These are phyloP conservation scores for Exephanes ischioxanthus DNA, from an alignment of 2,888 invertebrate species.

Conservation along the genomic window DNA sequence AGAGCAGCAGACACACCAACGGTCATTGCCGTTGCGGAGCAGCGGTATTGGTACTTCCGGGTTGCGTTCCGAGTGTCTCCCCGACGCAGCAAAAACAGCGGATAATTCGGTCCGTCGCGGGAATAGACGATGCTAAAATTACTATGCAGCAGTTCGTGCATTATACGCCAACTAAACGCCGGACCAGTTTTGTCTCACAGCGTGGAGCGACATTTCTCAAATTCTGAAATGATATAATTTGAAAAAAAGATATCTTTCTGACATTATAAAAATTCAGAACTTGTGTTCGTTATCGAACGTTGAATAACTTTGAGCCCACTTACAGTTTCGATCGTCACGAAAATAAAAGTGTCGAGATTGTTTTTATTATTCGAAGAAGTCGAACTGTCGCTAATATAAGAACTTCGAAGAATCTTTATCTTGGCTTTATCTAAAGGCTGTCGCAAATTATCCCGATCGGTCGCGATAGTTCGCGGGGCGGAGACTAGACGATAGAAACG, in stretches of 20 bases:
- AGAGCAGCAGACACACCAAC: slow-evolving; percentile 26
- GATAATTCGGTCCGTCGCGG: slow-evolving; percentile 39
- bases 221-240: background rate
- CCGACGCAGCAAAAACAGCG: slow-evolving; percentile 40
- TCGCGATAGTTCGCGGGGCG: slow-evolving; percentile 13
- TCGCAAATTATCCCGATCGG: slow-evolving; percentile 15
- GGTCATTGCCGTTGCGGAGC: slow-evolving; percentile 54
- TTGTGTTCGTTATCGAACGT: background rate
- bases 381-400: slow-evolving; percentile 1
- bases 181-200: slow-evolving; percentile 4
- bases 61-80: slow-evolving; percentile 1
- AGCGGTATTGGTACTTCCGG: slow-evolving; percentile 50
- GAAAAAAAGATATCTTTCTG: background rate
- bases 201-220: slow-evolving; percentile 1
- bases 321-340: background rate
- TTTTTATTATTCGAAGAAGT: background rate
- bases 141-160: slow-evolving; percentile 18
- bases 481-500: slow-evolving; percentile 44
- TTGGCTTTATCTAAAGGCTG: background rate
- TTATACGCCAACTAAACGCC: slow-evolving; percentile 34
- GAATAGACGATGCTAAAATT: slow-evolving; percentile 62
- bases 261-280: background rate
- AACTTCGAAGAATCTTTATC: background rate
- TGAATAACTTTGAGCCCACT: background rate
- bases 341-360: background rate